These are phyloP conservation scores for Chaunax sp. DNA, from an alignment of 2,797 vertebrate species.

Conservation along the genomic window DNA sequence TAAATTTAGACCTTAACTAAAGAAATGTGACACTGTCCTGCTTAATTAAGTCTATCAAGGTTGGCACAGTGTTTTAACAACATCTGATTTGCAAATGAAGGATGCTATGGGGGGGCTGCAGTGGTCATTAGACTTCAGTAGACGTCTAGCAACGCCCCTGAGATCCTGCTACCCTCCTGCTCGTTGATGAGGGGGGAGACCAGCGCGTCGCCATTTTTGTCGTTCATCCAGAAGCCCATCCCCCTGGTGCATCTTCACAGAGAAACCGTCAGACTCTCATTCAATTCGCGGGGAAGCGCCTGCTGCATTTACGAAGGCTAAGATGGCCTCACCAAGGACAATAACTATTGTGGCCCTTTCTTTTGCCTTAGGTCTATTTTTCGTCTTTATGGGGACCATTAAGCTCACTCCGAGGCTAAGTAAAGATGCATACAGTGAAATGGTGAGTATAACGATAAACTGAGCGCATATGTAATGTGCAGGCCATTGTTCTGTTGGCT, in stretches of 20 bases:
- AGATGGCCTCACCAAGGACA: conserved; percentile 95
- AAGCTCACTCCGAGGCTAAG: conserved; percentile 96
- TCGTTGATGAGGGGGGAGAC: neutral
- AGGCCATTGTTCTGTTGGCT: conserved; percentile 71
- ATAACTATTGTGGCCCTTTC: conserved; percentile 96
- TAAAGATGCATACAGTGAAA: conserved; percentile 97
- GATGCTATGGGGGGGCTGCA: too few species aligned
- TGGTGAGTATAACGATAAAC: conserved; percentile 87
- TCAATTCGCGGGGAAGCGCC: conserved; percentile 44
- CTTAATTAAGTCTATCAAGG: too few species aligned
- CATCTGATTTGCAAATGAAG: too few species aligned
- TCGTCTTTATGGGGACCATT: conserved; percentile 99
- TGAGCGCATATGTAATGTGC: conserved; percentile 5
- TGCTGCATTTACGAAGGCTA: conserved; percentile 6
- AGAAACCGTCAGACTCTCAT: conserved; percentile 24
- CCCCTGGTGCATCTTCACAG: conserved; percentile 63
- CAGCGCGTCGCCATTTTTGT: conserved; percentile 70
- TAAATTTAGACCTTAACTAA: too few species aligned
- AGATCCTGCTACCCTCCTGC: too few species aligned
- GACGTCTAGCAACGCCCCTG: too few species aligned
- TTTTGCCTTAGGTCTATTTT: conserved; percentile 94
- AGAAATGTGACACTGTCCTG: too few species aligned
- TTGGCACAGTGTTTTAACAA: too few species aligned
- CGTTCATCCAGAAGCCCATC: conserved; percentile 63
- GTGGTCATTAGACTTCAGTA: too few species aligned